Evolutionary conservation across 2,888 invertebrate genomes (phyloP).

Genomic region (Diplazon laetatorius): DNA sequence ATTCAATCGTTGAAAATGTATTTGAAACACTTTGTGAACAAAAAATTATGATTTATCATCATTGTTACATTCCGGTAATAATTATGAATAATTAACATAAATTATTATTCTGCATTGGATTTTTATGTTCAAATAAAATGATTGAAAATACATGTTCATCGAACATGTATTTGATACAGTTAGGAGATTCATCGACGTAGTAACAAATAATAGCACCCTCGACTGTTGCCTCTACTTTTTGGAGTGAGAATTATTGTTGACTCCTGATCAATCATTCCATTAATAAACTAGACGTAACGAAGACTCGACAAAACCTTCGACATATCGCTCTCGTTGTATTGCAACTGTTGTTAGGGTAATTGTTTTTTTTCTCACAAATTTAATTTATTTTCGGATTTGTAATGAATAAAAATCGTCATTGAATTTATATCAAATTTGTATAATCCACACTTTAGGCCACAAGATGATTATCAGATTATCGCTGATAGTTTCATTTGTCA

Average conservation of each 20-base stretch:
- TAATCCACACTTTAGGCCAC: not conserved
- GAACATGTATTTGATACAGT: too few species aligned
- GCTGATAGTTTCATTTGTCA: not conserved
- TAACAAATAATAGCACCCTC: constrained; percentile 21
- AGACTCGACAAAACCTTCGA: constrained; percentile 19
- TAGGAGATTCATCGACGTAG: constrained; percentile 16
- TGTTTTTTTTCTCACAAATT: not conserved
- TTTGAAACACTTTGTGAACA: too few species aligned
- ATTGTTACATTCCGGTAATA: too few species aligned
- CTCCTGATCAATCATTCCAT: constrained; percentile 33
- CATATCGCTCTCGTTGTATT: not conserved
- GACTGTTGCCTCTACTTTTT: constrained; percentile 21
- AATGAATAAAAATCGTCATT: not conserved
- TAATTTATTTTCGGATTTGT: not conserved
- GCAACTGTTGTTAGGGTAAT: not conserved
- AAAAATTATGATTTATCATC: too few species aligned
- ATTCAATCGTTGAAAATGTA: too few species aligned
- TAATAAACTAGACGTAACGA: constrained; percentile 39
- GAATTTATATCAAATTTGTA: constrained; percentile 1
- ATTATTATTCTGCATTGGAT: too few species aligned
- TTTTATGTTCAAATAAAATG: too few species aligned
- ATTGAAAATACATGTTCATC: too few species aligned
- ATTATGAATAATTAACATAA: too few species aligned
- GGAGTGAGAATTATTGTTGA: constrained; percentile 15
- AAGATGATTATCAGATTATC: not conserved